Conservation (phyloP, 2,888 invertebrate genomes). For the Caenorhabditis sp. region DNA sequence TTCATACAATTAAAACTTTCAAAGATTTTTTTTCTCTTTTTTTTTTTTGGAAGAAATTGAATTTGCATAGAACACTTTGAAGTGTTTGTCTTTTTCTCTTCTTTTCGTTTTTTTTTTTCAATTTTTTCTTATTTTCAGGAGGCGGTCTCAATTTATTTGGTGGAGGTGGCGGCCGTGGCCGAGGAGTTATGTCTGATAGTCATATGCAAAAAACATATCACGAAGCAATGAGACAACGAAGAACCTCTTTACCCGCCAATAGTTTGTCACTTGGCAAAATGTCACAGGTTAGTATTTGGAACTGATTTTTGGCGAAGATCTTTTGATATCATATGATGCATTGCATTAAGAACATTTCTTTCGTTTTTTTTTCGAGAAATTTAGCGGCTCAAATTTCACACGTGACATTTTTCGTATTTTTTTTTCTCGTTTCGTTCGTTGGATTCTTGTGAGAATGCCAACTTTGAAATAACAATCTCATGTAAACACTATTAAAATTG, state of each 20-base stretch:
- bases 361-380: too few species aligned
- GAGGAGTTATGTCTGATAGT: conserved; percentile 48
- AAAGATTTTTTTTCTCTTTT: background rate
- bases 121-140: background rate
- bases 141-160: too few species aligned
- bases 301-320: too few species aligned
- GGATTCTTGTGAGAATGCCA: too few species aligned
- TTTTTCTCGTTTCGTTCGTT: too few species aligned
- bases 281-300: background rate
- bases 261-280: conserved; percentile 35
- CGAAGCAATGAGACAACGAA: conserved; percentile 52
- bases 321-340: too few species aligned
- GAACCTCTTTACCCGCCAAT: conserved; percentile 56
- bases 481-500: too few species aligned
- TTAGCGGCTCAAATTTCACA: too few species aligned
- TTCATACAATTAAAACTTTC: background rate
- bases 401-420: too few species aligned
- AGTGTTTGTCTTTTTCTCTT: conserved; percentile 1
- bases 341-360: too few species aligned
- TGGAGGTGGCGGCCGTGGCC: conserved; percentile 2
- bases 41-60: background rate
- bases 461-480: too few species aligned
- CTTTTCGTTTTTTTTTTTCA: background rate
- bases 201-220: conserved; percentile 53
- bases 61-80: background rate